phyloP scores from a whole-genome alignment of 2,113 vertebrate genomes.

The Chamaea fasciata region DNA sequence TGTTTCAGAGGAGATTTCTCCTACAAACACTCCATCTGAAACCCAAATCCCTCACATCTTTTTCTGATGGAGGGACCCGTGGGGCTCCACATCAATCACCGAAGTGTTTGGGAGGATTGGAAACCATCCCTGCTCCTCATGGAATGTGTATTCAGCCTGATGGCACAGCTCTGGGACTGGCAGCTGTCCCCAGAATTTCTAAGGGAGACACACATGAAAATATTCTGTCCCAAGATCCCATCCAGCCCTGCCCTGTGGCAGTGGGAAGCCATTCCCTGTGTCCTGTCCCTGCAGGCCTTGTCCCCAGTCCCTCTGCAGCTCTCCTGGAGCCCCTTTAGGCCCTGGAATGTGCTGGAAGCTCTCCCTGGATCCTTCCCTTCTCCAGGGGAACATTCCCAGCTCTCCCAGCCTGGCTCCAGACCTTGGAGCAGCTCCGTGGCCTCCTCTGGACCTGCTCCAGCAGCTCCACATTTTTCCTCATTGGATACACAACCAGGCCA shows the following conservation, averaged over 20 bases:
- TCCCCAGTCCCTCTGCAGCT: background rate
- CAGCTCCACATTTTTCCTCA: too few relatives aligned
- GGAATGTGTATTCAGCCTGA: accelerated
- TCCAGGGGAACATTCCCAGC: too few relatives aligned
- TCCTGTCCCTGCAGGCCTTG: background rate
- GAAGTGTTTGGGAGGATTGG: accelerated
- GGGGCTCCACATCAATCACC: background rate
- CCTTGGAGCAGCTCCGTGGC: too few relatives aligned
- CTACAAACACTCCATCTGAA: background rate
- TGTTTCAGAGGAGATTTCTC: background rate
- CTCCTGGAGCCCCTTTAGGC: background rate
- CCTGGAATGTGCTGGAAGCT: too few relatives aligned
- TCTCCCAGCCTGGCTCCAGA: too few relatives aligned
- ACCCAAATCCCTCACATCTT: background rate
- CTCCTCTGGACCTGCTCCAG: too few relatives aligned
- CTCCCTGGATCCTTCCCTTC: too few relatives aligned
- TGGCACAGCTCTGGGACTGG: accelerated
- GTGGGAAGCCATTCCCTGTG: background rate
- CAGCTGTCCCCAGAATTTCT: background rate
- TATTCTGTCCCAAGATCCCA: background rate
- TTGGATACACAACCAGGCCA: too few relatives aligned
- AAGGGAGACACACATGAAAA: background rate
- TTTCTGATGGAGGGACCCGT: background rate
- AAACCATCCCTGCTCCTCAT: background rate
- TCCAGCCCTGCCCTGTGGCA: background rate